Evolutionary conservation across 2,113 vertebrate species (phyloP), one percentile per base, ranked within the genome.

Genomic region (Cebus imitator): DNA sequence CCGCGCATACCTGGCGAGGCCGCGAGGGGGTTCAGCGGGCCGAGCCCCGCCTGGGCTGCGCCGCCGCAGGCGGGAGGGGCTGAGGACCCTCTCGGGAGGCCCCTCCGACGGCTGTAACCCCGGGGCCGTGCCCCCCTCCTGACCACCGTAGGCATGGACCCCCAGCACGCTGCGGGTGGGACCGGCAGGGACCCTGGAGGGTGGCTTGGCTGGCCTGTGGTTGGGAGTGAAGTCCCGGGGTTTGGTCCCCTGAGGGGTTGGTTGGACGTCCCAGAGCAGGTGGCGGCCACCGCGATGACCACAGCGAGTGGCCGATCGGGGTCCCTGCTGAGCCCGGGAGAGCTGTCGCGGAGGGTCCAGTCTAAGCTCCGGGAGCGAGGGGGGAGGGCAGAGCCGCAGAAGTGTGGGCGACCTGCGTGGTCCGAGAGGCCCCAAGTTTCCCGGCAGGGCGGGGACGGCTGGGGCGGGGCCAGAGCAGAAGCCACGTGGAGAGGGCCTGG

Each of bases 361-460:
- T 0, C 37, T 30, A 16, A 45, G 50, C 50, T 30, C 2, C 13
- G 13, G 37, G 40, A 52, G 61, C 45, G 10, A 61, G 70, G 32
- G 8, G 3, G 8, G 9, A 8, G 48, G 18, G 43, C 43, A 1
- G 68, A 30, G n/a, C 27, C 61, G 68, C 14, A 4, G 43, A 20
- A 30, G 68, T 0, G n/a, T 6, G 23, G 25, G 86, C 11, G 7
- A n/a, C 73, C 81, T 10, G 52, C 5, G 91, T 8, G 43, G 52
- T 18, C 43, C 0, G 12, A 45, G 58, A 12, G 18, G 40, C 80
- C 70, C 6, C 4, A 35, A 45, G 27, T 17, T 16, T 17, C 6
- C 40, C 2, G 0, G 1, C 70, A 0, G n/a, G 58, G 43, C 14
- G 35, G 14, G 40, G 1, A 0, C 14, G 35, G 3, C 16, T 37